phyloP scores from a whole-genome alignment of 1,140 invertebrate species.

The Nebria ingens region DNA sequence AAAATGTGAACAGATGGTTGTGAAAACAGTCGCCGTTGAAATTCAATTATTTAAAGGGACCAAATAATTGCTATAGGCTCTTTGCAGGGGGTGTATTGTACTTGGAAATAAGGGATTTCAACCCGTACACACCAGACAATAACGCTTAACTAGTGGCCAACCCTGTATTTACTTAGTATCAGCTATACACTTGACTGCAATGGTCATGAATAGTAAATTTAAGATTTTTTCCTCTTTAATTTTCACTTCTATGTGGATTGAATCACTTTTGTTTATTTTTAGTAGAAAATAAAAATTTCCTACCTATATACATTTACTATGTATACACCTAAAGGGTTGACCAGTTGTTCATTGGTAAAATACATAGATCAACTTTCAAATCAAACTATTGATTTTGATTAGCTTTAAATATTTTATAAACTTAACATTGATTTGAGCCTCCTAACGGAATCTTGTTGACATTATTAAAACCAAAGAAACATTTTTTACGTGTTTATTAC shows the following conservation, averaged over 20 bases:
- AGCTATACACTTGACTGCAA: slow-evolving; percentile 13
- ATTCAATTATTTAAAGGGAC: slow-evolving; percentile 35
- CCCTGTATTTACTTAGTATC: slow-evolving; percentile 13
- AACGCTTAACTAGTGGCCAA: slow-evolving; percentile 5
- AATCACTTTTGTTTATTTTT: slow-evolving; percentile 1
- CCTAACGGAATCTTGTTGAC: no score
- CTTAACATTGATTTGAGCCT: no score
- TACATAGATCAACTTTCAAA: no score
- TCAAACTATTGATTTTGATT: no score
- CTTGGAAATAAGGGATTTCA: slow-evolving; percentile 7
- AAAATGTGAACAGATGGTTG: slow-evolving; percentile 29
- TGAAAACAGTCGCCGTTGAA: slow-evolving; percentile 29
- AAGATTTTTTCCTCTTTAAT: background rate
- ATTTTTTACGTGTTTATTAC: no score
- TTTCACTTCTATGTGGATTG: background rate
- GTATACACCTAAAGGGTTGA: no score
- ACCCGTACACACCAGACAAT: slow-evolving; percentile 3
- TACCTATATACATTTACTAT: no score
- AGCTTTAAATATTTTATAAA: no score
- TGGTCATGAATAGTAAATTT: slow-evolving; percentile 2
- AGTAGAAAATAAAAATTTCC: slow-evolving; percentile 5
- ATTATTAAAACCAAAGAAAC: no score
- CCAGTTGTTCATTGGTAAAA: no score
- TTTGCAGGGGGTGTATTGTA: background rate
- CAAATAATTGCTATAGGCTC: slow-evolving; percentile 32